phyloP scores from a whole-genome alignment of 1,140 invertebrate genomes.

The Lordiphosa mommai region DNA sequence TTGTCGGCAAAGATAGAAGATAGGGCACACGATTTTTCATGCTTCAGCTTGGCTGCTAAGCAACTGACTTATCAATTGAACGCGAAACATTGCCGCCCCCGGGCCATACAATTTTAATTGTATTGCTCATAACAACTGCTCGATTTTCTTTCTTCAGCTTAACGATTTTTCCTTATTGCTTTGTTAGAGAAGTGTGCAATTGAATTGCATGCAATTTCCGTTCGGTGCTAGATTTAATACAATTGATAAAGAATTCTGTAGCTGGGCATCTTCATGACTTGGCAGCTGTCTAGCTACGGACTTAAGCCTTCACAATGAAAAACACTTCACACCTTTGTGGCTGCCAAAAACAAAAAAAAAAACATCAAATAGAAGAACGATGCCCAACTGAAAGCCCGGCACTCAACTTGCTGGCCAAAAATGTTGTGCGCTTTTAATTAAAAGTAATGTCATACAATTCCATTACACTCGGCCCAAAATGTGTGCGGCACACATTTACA shows the following conservation, averaged over 20 bases:
- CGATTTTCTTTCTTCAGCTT: slow-evolving; percentile 10
- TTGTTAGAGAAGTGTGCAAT: slow-evolving; percentile 40
- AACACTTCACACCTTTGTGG: slow-evolving; percentile 42
- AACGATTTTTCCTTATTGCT: slow-evolving; percentile 45
- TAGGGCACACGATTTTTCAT: slow-evolving; percentile 36
- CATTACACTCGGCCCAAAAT: slow-evolving; percentile 72
- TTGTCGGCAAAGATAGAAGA: slow-evolving; percentile 38
- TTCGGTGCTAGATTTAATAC: slow-evolving; percentile 59
- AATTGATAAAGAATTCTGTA: slow-evolving; percentile 46
- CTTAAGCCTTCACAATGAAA: slow-evolving; percentile 52
- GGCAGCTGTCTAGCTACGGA: slow-evolving; percentile 34
- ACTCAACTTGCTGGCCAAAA: slow-evolving; percentile 65
- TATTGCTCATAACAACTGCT: slow-evolving; percentile 15
- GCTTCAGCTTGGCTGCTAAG: slow-evolving; percentile 20
- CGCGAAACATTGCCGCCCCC: background rate
- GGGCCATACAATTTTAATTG: slow-evolving; percentile 26
- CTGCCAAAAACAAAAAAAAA: slow-evolving; percentile 45
- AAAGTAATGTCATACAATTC: slow-evolving; percentile 79
- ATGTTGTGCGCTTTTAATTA: slow-evolving; percentile 78
- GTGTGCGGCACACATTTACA: slow-evolving; percentile 76
- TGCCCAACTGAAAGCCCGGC: slow-evolving; percentile 25
- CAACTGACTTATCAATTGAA: slow-evolving; percentile 33
- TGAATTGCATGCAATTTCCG: slow-evolving; percentile 71
- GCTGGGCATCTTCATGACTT: slow-evolving; percentile 40
- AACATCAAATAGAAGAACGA: slow-evolving; percentile 16